These are phyloP conservation scores for Myotis vivesi DNA, from an alignment of 2,797 vertebrate species.

Conservation along the genomic window DNA sequence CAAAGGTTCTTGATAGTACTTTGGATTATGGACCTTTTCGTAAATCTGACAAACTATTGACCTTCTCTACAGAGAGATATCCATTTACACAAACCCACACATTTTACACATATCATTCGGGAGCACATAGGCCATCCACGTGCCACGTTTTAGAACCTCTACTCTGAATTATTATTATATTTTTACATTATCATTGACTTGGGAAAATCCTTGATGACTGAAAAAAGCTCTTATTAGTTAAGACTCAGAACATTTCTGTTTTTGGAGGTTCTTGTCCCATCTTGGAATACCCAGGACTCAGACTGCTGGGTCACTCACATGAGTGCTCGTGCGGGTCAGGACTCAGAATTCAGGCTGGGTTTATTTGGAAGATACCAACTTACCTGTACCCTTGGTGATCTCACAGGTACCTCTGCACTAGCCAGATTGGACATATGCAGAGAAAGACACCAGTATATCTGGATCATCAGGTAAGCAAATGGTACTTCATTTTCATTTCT, in stretches of 20 bases:
- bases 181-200: constrained; percentile 17
- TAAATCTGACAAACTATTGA: constrained; percentile 4
- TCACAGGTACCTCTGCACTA: constrained; percentile 34
- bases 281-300: constrained; percentile 8
- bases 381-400: constrained; percentile 21
- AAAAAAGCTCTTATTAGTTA: not conserved
- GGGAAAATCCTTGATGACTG: not conserved
- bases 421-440: not conserved
- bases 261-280: not conserved
- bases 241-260: not conserved
- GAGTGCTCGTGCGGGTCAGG: not conserved
- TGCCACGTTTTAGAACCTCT: not conserved
- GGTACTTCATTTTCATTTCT: not conserved
- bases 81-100: not conserved
- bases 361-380: not conserved
- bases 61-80: not conserved
- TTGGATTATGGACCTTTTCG: constrained; percentile 26
- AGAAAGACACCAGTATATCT: not conserved
- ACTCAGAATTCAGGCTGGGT: constrained; percentile 29
- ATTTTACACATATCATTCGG: not conserved
- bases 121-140: not conserved
- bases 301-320: not conserved
- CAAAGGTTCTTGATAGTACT: constrained; percentile 34
- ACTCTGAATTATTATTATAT: not conserved
- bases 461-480: constrained; percentile 51